These are phyloP conservation scores for Corynorhinus townsendii DNA, from an alignment of 2,113 vertebrate genomes.

Conservation along the genomic window DNA sequence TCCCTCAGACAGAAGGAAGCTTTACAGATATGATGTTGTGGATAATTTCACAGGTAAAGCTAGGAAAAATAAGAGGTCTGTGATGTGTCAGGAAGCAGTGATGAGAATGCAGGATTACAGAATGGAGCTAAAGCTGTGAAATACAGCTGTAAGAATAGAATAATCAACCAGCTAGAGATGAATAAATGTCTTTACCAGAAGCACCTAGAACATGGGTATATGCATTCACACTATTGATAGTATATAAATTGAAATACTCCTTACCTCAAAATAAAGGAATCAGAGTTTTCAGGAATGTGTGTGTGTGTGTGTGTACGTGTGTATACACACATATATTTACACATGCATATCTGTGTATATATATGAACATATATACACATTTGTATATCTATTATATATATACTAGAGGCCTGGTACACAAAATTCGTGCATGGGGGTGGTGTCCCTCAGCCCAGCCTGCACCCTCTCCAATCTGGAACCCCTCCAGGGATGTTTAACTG, in stretches of 20 bases:
- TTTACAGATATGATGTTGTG: background rate
- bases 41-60: background rate
- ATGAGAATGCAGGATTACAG: background rate
- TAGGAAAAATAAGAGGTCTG: background rate
- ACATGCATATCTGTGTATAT: background rate
- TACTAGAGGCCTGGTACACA: too few species aligned
- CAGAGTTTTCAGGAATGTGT: background rate
- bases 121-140: background rate
- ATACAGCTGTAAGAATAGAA: background rate
- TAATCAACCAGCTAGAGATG: background rate
- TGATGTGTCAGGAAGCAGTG: too few species aligned
- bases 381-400: background rate
- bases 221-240: background rate
- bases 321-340: background rate
- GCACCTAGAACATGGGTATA: background rate
- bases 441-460: too few species aligned
- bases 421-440: too few species aligned
- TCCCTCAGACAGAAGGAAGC: background rate
- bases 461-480: too few species aligned
- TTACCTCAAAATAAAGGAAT: background rate
- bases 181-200: background rate
- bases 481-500: too few species aligned
- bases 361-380: background rate
- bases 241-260: background rate
- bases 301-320: background rate